Base-by-base conservation (phyloP, 1,140 invertebrate species). In the Drosophila athabasca region DNA sequence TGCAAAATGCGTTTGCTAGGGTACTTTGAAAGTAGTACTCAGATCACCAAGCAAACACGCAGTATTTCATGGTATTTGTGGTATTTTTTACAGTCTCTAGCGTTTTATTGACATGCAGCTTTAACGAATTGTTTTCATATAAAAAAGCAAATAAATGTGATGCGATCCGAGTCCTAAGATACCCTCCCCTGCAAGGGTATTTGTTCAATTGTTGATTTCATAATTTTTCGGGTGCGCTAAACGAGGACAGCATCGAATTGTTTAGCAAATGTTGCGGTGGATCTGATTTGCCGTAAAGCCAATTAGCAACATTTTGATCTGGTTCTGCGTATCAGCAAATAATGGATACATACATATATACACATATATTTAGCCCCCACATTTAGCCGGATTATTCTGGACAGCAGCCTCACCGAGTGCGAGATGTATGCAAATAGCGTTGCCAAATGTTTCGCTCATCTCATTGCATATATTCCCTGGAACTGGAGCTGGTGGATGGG, bases 251-350 rank as follows among this genome's bases (percentile, higher is more conserved):
- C 76, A 84, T 62, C 51, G 44, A 79, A 79, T 75, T 71, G 49
- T 74, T 83, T 83, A 83, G 80, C 79, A 50, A 49, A 45, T 61
- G 35, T 39, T 15, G 19, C 45, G 54, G 15, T 6, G 19, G 13
- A n/a, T 24, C 62, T 31, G 26, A 22, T 54, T 61, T 48, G 64
- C 76, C 51, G 79, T 71, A 50, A 75, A 39, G 31, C 54, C n/a
- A 84, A 83, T 83, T 83, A 84, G 59, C 80, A 67, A 54, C 22
- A 62, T 41, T 57, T 15, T 19, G 49, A 67, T 62, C 70, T 79
- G 79, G 80, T 67, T 73, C 46, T 26, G 41, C 44, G 17, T 22
- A 50, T 48, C 59, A 68, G 50, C 53, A 61, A 68, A 76, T 46
- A 69, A 44, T 22, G 15, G 22, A 43, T 58, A 69, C 44, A 43